Percentiles rank a stretch among this genome's conserved stretches.
Conservation (phyloP, 2,113 vertebrate species). For the Butorides virescens region DNA sequence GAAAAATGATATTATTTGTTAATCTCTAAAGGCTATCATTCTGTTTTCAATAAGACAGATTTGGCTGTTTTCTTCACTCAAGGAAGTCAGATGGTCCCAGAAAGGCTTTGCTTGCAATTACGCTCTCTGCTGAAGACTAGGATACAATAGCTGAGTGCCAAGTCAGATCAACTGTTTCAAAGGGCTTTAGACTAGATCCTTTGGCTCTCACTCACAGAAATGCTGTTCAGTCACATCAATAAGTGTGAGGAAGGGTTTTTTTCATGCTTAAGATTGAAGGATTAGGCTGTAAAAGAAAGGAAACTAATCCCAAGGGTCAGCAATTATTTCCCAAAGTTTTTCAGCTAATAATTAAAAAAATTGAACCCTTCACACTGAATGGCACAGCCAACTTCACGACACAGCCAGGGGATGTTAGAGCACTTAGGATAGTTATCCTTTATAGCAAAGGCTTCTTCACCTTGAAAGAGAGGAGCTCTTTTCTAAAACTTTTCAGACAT, state of each 20-base stretch:
- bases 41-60: neutral
- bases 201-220: neutral
- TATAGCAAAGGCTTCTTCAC: neutral
- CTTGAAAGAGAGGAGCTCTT: neutral
- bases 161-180: neutral
- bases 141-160: neutral
- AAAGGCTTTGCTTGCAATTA: neutral
- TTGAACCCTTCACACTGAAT: neutral
- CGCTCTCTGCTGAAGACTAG: neutral
- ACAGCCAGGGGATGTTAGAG: neutral
- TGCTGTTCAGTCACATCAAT: neutral
- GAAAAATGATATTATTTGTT: neutral
- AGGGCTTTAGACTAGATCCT: neutral
- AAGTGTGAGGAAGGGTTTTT: neutral
- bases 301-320: neutral
- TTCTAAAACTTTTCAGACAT: neutral
- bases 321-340: neutral
- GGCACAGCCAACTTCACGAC: neutral
- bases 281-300: neutral
- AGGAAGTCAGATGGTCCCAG: neutral
- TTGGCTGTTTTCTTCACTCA: neutral
- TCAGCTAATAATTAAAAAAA: neutral
- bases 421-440: neutral
- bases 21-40: constrained; percentile 11
- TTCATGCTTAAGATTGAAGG: neutral